Percentiles rank a stretch among this genome's conserved stretches.
Conservation (phyloP, 2,888 invertebrate genomes). For the Apamea sordens region DNA sequence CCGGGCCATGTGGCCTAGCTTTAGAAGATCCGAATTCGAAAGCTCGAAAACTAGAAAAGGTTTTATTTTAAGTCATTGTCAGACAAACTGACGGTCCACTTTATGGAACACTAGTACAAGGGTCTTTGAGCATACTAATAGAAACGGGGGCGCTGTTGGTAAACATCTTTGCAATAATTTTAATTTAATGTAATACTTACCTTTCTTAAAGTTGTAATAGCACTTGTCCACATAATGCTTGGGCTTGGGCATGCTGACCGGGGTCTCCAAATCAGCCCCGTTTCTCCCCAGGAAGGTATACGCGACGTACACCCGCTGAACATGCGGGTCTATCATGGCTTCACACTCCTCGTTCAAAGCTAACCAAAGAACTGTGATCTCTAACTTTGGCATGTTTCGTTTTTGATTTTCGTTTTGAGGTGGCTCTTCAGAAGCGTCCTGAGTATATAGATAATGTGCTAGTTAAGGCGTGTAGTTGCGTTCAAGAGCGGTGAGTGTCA, state of each 20-base stretch:
- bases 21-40: slow-evolving; percentile 72
- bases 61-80: not conserved
- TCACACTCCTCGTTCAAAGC: slow-evolving; percentile 80
- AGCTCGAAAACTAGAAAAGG: slow-evolving; percentile 74
- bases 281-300: slow-evolving; percentile 76
- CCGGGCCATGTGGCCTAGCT: slow-evolving; percentile 75
- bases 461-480: not conserved
- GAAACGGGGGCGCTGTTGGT: not conserved
- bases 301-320: slow-evolving; percentile 77
- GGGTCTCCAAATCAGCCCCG: slow-evolving; percentile 81
- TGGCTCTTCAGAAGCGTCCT: slow-evolving; percentile 30
- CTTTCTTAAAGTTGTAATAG: slow-evolving; percentile 78
- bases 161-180: not conserved
- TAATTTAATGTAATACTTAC: slow-evolving; percentile 55
- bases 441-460: not conserved
- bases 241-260: slow-evolving; percentile 79
- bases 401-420: not conserved
- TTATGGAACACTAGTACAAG: not conserved
- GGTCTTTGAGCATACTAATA: not conserved
- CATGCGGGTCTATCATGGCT: slow-evolving; percentile 73
- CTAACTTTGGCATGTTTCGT: slow-evolving; percentile 60
- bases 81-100: not conserved
- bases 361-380: slow-evolving; percentile 80
- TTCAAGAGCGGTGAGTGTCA: no score
- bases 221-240: slow-evolving; percentile 78